phyloP scores from a whole-genome alignment of 2,888 invertebrate genomes.

The Serripes groenlandicus region DNA sequence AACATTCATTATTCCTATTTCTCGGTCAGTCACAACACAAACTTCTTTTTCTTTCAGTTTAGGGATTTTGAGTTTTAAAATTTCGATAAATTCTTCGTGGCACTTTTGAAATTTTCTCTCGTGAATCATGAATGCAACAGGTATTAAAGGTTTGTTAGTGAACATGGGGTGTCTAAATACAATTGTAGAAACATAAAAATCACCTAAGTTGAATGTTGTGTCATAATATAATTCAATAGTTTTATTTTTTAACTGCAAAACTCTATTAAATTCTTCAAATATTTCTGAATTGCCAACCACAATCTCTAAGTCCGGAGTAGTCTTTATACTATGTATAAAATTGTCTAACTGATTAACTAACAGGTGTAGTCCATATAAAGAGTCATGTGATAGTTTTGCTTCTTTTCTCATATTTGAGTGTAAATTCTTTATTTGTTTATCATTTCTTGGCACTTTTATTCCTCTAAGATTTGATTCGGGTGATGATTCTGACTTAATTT shows the following conservation, averaged over 20 bases:
- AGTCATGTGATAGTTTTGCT: no score
- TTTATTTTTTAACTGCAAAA: background rate
- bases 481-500: no score
- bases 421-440: no score
- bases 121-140: background rate
- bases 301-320: no score
- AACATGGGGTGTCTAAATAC: background rate
- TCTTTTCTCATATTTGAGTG: no score
- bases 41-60: background rate
- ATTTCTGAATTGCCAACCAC: no score
- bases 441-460: no score
- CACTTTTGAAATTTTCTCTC: background rate
- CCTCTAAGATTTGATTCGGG: no score
- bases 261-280: background rate
- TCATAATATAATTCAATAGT: background rate
- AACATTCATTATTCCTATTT: background rate
- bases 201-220: background rate
- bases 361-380: no score
- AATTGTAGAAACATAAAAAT: background rate
- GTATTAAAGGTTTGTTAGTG: background rate
- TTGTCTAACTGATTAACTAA: no score
- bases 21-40: background rate
- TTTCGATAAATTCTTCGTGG: background rate
- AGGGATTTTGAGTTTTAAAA: background rate
- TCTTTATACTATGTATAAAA: no score